phyloP scores from a whole-genome alignment of 2,888 invertebrate species.

The Lithophane socia region DNA sequence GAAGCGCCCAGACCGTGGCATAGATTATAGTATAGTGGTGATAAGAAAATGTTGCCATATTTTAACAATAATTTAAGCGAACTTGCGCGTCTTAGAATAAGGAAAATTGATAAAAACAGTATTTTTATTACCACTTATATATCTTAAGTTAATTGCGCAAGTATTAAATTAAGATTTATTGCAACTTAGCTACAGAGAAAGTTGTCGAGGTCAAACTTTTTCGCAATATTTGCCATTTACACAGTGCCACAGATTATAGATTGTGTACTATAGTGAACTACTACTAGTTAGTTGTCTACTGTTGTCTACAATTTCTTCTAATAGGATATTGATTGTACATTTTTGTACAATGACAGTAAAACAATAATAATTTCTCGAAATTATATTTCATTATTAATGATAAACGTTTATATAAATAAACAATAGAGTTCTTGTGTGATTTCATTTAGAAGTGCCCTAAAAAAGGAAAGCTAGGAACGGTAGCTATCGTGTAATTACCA shows the following conservation, averaged over 20 bases:
- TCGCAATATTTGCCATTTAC: constrained; percentile 31
- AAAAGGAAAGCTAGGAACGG: constrained; percentile 38
- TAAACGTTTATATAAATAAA: neutral
- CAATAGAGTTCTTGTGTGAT: constrained; percentile 21
- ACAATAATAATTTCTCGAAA: constrained; percentile 31
- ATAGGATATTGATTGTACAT: constrained; percentile 35
- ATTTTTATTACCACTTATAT: neutral
- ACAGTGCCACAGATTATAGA: constrained; percentile 56
- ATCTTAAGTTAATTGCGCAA: neutral
- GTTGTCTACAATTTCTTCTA: constrained; percentile 36
- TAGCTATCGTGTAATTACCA: constrained; percentile 74
- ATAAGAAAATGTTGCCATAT: neutral
- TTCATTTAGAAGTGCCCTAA: constrained; percentile 29
- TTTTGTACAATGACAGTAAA: constrained; percentile 43
- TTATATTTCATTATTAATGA: neutral
- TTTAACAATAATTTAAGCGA: neutral
- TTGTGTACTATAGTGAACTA: neutral
- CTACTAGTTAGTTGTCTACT: neutral
- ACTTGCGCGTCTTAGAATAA: neutral
- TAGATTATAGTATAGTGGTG: neutral
- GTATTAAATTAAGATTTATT: neutral
- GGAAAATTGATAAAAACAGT: neutral
- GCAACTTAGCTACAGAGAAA: constrained; percentile 25
- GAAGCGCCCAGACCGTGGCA: neutral
- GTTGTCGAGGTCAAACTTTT: constrained; percentile 50